Percentiles rank a stretch among this genome's conserved stretches.
These are phyloP conservation scores for Morone saxatilis DNA, from an alignment of 2,113 vertebrate species.

Conservation along the genomic window DNA sequence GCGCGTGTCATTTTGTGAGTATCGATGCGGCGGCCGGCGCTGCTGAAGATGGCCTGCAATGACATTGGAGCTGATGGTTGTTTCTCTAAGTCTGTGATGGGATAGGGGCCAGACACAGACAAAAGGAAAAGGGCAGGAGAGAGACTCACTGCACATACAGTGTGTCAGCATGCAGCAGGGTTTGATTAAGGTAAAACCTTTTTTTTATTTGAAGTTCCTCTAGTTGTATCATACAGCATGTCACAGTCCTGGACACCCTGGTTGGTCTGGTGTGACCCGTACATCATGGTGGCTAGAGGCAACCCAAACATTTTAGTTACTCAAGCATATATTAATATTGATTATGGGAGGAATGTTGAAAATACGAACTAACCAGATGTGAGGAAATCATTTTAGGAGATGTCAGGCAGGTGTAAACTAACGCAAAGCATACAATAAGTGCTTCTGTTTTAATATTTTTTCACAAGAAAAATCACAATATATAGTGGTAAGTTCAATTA, in stretches of 20 bases:
- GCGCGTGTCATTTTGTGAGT: conserved; percentile 33
- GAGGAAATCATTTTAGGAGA: not conserved
- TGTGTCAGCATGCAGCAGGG: conserved; percentile 4
- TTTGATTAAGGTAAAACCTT: not conserved
- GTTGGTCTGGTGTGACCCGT: not conserved
- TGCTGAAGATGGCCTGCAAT: conserved; percentile 29
- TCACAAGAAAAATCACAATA: no score
- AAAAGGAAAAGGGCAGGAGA: conserved; percentile 14
- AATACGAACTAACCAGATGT: not conserved
- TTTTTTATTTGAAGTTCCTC: not conserved
- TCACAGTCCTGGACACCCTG: not conserved
- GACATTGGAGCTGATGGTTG: conserved; percentile 55
- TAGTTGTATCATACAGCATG: no score
- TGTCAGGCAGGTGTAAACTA: not conserved
- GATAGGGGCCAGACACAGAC: conserved; percentile 2
- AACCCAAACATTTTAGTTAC: not conserved
- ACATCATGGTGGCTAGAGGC: not conserved
- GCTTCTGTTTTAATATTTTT: not conserved
- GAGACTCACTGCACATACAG: conserved; percentile 16
- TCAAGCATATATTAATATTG: not conserved
- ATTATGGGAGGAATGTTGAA: not conserved
- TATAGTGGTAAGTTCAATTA: no score
- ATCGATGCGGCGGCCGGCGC: not conserved
- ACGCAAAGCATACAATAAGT: not conserved
- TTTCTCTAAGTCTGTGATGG: conserved; percentile 27